Conservation (phyloP, 2,888 invertebrate species). For the Tiliacea aurago region DNA sequence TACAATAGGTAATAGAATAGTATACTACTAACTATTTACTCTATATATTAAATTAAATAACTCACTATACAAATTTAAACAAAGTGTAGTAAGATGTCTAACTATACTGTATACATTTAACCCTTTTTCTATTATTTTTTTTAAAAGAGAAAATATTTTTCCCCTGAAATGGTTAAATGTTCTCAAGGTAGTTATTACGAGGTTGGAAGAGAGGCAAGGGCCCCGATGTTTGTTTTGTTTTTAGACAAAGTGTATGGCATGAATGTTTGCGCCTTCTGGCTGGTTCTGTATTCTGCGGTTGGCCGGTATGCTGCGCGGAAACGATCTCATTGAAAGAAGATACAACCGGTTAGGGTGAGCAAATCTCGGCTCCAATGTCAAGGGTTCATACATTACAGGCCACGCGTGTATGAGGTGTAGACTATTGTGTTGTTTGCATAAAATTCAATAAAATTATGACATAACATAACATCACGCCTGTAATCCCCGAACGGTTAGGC, state of each 20-base stretch:
- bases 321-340: slow-evolving; percentile 68
- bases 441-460: no score
- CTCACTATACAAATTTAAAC: not conserved
- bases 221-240: not conserved
- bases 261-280: slow-evolving; percentile 16
- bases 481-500: no score
- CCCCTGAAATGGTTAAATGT: not conserved
- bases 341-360: slow-evolving; percentile 68
- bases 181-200: not conserved
- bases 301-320: slow-evolving; percentile 53
- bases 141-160: not conserved
- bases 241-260: not conserved
- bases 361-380: slow-evolving; percentile 68
- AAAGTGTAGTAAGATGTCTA: not conserved
- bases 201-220: not conserved
- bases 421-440: not conserved
- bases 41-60: not conserved
- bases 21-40: not conserved
- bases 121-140: not conserved
- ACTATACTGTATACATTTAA: not conserved
- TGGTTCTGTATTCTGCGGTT: slow-evolving; percentile 6
- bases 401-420: not conserved
- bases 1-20: not conserved
- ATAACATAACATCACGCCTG: no score
- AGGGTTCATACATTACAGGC: slow-evolving; percentile 47